Evolutionary conservation across 2,888 invertebrate species (phyloP).

Genomic region (Hylaea fasciaria): DNA sequence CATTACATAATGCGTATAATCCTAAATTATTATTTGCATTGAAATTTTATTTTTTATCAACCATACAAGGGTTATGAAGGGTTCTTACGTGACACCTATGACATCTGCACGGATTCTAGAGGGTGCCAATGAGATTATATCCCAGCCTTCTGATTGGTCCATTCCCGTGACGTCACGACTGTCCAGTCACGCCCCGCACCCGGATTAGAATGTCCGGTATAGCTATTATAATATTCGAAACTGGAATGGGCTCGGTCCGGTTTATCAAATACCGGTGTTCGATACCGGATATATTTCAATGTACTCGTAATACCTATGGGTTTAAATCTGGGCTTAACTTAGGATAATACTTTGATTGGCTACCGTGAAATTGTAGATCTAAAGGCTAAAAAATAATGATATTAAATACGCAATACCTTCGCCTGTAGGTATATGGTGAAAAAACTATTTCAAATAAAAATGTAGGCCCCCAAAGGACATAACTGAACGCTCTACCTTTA

Average conservation of each 20-base stretch:
- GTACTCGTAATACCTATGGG: background rate
- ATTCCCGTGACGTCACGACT: constrained; percentile 69
- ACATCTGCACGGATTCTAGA: constrained; percentile 30
- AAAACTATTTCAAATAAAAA: no score
- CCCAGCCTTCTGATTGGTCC: constrained; percentile 65
- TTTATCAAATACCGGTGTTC: constrained; percentile 9
- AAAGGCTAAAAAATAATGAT: background rate
- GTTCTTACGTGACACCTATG: constrained; percentile 24
- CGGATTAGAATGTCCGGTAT: constrained; percentile 67
- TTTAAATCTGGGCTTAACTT: no score
- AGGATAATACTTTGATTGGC: no score
- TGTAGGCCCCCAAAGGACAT: no score
- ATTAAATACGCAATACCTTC: no score
- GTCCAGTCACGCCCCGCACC: constrained; percentile 67
- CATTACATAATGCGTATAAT: no score
- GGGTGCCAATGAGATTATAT: constrained; percentile 72
- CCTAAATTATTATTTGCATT: no score
- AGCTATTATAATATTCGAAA: constrained; percentile 33
- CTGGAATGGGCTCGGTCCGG: constrained; percentile 5
- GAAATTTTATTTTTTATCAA: no score
- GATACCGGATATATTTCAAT: constrained; percentile 1
- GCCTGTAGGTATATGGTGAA: no score
- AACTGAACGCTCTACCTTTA: no score
- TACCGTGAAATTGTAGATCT: background rate
- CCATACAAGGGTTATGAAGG: background rate